phyloP scores from a whole-genome alignment of 2,888 invertebrate species.

The Apamea epomidion region DNA sequence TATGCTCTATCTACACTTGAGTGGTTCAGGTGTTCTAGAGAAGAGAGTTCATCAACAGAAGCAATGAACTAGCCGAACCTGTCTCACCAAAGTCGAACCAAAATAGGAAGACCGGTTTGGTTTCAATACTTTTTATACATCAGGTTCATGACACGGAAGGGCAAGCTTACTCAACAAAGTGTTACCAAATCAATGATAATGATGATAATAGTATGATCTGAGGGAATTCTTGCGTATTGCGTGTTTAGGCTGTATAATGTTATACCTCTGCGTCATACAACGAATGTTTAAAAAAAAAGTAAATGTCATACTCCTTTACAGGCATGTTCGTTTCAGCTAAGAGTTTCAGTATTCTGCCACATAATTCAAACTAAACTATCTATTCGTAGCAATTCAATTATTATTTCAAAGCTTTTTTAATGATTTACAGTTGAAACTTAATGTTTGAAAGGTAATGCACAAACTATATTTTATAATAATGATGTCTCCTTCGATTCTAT shows the following conservation, averaged over 20 bases:
- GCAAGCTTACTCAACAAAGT: conserved; percentile 4
- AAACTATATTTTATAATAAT: neutral
- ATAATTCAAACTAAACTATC: neutral
- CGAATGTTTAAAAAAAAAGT: conserved; percentile 20
- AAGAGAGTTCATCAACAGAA: conserved; percentile 7
- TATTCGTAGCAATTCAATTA: neutral
- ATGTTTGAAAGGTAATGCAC: too few relatives aligned
- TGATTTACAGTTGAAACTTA: neutral
- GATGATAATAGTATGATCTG: conserved; percentile 21
- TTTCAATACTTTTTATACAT: neutral
- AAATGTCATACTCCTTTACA: conserved; percentile 23
- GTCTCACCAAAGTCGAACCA: neutral
- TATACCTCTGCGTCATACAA: conserved; percentile 24
- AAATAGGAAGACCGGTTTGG: conserved; percentile 13
- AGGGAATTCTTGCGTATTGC: conserved; percentile 9
- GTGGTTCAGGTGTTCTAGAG: neutral
- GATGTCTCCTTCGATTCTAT: neutral
- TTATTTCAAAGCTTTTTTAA: accelerated
- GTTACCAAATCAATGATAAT: conserved; percentile 42
- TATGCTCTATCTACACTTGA: conserved; percentile 1
- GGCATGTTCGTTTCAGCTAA: neutral
- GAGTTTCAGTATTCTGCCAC: neutral
- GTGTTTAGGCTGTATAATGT: conserved; percentile 42
- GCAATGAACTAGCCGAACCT: conserved; percentile 2
- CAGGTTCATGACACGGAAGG: neutral